Conservation (phyloP, 1,140 invertebrate species). For the Leptinotarsa lineolata region DNA sequence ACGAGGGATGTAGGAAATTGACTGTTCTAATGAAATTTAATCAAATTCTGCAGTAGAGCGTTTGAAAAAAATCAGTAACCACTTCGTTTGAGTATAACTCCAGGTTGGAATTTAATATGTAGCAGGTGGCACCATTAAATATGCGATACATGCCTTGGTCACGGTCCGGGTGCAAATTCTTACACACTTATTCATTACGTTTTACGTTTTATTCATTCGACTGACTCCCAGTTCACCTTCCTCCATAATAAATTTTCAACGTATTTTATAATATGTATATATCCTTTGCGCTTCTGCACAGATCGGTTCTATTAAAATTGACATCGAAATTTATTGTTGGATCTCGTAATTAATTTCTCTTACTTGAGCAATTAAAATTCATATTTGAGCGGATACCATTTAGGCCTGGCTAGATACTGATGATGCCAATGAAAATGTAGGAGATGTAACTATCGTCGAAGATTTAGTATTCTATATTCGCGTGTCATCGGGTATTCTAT, state of each 20-base stretch:
- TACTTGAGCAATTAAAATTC: not conserved
- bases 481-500: not conserved
- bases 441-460: not conserved
- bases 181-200: slow-evolving; percentile 28
- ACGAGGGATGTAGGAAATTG: slow-evolving; percentile 16
- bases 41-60: not conserved
- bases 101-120: slow-evolving; percentile 29
- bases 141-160: slow-evolving; percentile 29
- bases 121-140: slow-evolving; percentile 30
- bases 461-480: not conserved
- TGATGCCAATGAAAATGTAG: not conserved
- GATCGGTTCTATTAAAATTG: slow-evolving; percentile 15
- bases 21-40: slow-evolving; percentile 6
- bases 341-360: not conserved
- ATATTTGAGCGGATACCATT: not conserved
- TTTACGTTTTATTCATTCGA: slow-evolving; percentile 20
- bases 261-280: not conserved
- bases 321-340: slow-evolving; percentile 7
- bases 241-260: slow-evolving; percentile 21
- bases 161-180: slow-evolving; percentile 26
- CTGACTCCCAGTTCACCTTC: slow-evolving; percentile 14
- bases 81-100: not conserved
- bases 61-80: not conserved
- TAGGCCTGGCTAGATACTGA: not conserved
- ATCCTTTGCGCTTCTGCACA: not conserved